Percentiles rank a stretch among this genome's conserved stretches.
Evolutionary conservation across 2,113 vertebrate genomes (phyloP).

Genomic region (Fregata magnificens): DNA sequence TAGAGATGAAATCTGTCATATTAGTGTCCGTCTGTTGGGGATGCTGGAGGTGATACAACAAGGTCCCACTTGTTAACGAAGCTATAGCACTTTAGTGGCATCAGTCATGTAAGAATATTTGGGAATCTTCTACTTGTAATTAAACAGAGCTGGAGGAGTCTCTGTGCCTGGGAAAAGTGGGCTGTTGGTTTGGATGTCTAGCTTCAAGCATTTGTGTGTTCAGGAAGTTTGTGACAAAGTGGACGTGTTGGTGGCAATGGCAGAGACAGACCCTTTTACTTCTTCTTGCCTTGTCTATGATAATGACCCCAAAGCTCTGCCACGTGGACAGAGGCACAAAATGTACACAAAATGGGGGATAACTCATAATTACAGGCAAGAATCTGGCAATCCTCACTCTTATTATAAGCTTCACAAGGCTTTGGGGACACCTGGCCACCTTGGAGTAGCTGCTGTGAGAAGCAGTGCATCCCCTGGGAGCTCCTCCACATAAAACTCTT

Average conservation of each 20-base stretch:
- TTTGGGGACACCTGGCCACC: background rate
- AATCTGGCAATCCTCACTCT: background rate
- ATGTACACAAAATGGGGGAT: background rate
- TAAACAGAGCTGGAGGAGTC: background rate
- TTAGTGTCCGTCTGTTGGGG: background rate
- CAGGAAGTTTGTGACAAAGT: background rate
- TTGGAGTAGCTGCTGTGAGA: background rate
- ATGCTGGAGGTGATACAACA: background rate
- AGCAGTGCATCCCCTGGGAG: background rate
- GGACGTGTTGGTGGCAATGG: background rate
- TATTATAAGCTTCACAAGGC: background rate
- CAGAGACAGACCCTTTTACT: background rate
- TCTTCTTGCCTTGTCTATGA: background rate
- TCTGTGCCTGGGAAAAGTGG: background rate
- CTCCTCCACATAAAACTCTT: background rate
- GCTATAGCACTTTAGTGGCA: background rate
- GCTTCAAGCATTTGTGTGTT: background rate
- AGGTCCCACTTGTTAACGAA: background rate
- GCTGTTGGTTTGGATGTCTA: background rate
- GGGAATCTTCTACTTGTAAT: background rate
- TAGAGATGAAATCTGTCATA: background rate
- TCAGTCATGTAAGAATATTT: background rate
- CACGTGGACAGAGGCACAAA: background rate
- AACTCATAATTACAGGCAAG: background rate
- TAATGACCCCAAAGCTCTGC: background rate